Evolutionary conservation across 2,113 vertebrate species (phyloP).

Genomic region (Phodopus roborovskii): DNA sequence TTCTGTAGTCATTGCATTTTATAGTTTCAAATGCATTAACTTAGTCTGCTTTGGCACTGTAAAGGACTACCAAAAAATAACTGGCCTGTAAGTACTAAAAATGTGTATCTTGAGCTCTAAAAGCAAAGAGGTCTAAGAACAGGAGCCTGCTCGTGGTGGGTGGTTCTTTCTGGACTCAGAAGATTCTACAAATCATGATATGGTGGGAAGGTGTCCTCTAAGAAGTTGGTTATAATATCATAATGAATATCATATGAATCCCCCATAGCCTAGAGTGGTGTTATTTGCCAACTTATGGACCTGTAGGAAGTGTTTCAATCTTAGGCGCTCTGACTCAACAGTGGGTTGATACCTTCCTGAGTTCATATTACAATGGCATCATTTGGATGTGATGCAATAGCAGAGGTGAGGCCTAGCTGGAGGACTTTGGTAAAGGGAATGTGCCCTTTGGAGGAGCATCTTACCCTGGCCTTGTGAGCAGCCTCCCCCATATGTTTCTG

Average conservation of each 20-base stretch:
- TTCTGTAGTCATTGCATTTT: neutral
- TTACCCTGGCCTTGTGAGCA: neutral
- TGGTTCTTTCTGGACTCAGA: neutral
- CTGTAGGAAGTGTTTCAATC: neutral
- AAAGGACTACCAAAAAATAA: neutral
- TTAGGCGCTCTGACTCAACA: neutral
- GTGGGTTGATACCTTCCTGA: neutral
- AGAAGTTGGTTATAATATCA: too few relatives aligned
- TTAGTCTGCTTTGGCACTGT: neutral
- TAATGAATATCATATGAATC: neutral
- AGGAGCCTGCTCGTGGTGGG: too few relatives aligned
- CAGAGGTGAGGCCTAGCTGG: neutral
- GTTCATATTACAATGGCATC: neutral
- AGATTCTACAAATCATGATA: neutral
- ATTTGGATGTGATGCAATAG: neutral
- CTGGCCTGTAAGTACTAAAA: neutral
- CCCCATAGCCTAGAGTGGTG: neutral
- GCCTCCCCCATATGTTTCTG: neutral
- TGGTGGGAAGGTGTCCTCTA: neutral
- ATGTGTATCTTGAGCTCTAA: neutral
- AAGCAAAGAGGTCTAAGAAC: neutral
- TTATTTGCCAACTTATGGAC: too few relatives aligned
- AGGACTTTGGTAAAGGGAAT: neutral
- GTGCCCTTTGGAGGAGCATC: neutral
- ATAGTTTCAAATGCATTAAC: neutral